Conservation (phyloP, 2,113 vertebrate genomes). For the Psilopsiagon aymara region DNA sequence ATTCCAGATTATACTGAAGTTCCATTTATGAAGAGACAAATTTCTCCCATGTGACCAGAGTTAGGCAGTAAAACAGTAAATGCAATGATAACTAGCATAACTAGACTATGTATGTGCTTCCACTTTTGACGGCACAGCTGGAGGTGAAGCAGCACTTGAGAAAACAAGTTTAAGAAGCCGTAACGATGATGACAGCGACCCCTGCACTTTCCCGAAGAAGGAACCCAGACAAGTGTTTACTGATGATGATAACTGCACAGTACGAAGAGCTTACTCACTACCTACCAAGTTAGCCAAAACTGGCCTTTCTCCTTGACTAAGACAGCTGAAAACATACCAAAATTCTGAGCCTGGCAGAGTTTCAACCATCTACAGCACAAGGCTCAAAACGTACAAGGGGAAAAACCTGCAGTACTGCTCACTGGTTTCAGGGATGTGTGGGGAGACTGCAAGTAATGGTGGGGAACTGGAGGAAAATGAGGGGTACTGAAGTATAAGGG, state of each 20-base stretch:
- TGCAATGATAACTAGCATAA: neutral
- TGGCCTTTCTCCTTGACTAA: neutral
- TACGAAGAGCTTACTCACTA: neutral
- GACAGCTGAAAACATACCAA: neutral
- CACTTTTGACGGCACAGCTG: neutral
- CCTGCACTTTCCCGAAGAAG: neutral
- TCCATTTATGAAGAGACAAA: neutral
- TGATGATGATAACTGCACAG: neutral
- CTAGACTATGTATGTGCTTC: neutral
- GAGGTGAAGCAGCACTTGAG: neutral
- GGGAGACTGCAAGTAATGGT: neutral
- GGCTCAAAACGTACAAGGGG: neutral
- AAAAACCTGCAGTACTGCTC: neutral
- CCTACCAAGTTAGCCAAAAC: neutral
- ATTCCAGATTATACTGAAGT: neutral
- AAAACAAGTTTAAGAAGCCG: neutral
- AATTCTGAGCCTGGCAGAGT: neutral
- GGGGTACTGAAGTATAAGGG: neutral
- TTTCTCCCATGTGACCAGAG: neutral
- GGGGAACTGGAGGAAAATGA: neutral
- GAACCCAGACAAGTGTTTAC: neutral
- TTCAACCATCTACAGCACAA: neutral
- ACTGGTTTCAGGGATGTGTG: neutral
- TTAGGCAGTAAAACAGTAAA: neutral
- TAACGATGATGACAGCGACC: neutral